Evolutionary conservation across 2,797 vertebrate species (phyloP).

Genomic region (Alfaro cultratus): DNA sequence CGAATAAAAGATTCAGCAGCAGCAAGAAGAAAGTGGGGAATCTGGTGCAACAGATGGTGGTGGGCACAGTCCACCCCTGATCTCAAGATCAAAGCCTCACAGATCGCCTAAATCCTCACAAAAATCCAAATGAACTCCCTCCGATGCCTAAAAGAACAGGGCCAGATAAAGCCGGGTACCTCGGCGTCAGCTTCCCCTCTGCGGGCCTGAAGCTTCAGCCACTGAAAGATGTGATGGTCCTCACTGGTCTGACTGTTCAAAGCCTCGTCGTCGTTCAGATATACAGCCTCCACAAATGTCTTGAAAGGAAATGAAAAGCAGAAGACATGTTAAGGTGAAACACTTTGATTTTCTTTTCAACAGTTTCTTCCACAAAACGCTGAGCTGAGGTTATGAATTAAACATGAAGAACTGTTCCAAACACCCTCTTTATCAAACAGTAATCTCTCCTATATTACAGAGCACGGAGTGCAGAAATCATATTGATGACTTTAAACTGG

Average conservation of each 20-base stretch:
- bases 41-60: background rate
- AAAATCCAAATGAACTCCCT: background rate
- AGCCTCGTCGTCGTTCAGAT: slow-evolving; percentile 77
- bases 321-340: background rate
- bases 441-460: background rate
- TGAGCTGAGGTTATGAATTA: background rate
- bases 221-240: slow-evolving; percentile 84
- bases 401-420: background rate
- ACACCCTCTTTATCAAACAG: background rate
- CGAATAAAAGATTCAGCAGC: background rate
- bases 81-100: background rate
- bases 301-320: slow-evolving; percentile 32
- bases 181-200: slow-evolving; percentile 82
- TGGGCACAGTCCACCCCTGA: background rate
- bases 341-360: background rate
- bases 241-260: slow-evolving; percentile 80
- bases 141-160: background rate
- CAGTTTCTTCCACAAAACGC: background rate
- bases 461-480: background rate
- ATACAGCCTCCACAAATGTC: slow-evolving; percentile 81
- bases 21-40: background rate
- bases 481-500: slow-evolving; percentile 1
- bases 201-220: slow-evolving; percentile 83
- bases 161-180: slow-evolving; percentile 57
- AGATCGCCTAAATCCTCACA: background rate